Evolutionary conservation across 2,888 invertebrate genomes (phyloP), one percentile per base, ranked within the genome.

Genomic region (Agrochola circellaris): DNA sequence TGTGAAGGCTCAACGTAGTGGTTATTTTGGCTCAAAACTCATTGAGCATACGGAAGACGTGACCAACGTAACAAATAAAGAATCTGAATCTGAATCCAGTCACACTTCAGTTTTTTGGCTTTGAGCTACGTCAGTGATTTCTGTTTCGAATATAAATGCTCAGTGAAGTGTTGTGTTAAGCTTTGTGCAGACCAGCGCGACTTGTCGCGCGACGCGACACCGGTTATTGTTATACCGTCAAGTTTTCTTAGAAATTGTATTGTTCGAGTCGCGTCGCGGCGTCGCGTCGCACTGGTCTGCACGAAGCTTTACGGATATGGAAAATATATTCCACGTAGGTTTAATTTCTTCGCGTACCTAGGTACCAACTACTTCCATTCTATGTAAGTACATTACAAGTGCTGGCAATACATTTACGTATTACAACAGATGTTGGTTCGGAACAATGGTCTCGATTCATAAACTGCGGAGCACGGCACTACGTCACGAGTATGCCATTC

Each of bases 371-470:
- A 42, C 26, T 60, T 62, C 26, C 48, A 67, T 26, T 7, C 38
- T 38, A 38, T 38, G 38, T 6, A 38, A 38, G 48, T 73, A 66
- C 65, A 51, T 54, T 70, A 69, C 75, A 76, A 73, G 73, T 82
- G 79, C 83, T 79, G 58, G 81, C 73, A 69, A 78, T 83, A 73
- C 72, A 75, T 79, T 69, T 74, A 72, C 72, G 78, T 87, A 78
- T 87, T 82, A 78, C 83, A 87, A 87, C 89, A 88, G 80, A 87
- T 86, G 83, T 68, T 75, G 64, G 72, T 51, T 62, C 70, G 26
- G 64, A 80, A 88, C 88, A 88, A 88, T 88, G 85, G 82, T 26
- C 51, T 81, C 83, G 69, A 89, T 88, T 87, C 87, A 88, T 75
- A 77, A 87, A 82, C 75, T 79, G 65, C 72, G 71, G 66, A 77